These are phyloP conservation scores for Heliconius aoede DNA, from an alignment of 2,888 invertebrate species.

Conservation along the genomic window DNA sequence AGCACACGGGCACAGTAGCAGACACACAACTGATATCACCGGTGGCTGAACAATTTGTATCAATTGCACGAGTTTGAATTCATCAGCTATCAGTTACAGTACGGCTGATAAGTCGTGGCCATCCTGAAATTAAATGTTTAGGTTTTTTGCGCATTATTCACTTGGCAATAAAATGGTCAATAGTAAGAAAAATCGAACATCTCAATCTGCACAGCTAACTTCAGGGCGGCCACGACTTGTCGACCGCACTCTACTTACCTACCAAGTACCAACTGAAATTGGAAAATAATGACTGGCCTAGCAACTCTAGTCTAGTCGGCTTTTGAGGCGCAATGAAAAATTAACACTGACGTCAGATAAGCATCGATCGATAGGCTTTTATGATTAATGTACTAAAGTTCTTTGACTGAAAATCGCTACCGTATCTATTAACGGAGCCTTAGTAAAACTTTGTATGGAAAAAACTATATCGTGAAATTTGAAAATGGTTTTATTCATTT, in stretches of 20 bases:
- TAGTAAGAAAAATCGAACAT: not conserved
- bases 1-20: conserved; percentile 39
- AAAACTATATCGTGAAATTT: not conserved
- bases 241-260: not conserved
- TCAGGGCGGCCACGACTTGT: conserved; percentile 1
- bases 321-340: conserved; percentile 67
- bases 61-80: conserved; percentile 55
- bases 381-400: conserved; percentile 37
- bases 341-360: conserved; percentile 68
- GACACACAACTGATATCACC: conserved; percentile 48
- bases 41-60: conserved; percentile 49
- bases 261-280: conserved; percentile 61
- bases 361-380: conserved; percentile 59
- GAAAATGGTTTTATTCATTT: not conserved
- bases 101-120: not conserved
- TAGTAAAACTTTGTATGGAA: not conserved
- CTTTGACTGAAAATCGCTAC: conserved; percentile 15
- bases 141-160: not conserved
- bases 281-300: conserved; percentile 67
- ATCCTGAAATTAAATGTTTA: not conserved
- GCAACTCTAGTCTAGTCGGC: conserved; percentile 52
- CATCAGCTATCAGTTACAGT: conserved; percentile 52
- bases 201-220: not conserved
- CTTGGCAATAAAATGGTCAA: not conserved
- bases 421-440: conserved; percentile 9